Evolutionary conservation across 2,113 vertebrate genomes (phyloP), one percentile per base, ranked within the genome.

Genomic region (Ovis canadensis): DNA sequence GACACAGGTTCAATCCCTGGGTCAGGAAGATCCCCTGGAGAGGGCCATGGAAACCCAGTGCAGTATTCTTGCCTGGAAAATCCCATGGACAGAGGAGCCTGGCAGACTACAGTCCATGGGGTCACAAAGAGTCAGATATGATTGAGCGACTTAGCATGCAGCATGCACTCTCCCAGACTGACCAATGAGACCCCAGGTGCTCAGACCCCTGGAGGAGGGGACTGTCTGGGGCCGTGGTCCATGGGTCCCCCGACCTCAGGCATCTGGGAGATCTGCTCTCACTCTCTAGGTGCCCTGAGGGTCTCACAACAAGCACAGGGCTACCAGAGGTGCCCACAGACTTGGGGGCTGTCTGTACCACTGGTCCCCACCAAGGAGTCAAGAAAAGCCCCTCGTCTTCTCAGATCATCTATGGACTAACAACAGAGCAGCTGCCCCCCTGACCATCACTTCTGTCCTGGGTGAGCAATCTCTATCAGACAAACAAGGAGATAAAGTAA

Each of bases 211-310:
- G 27, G 14, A 84, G 9, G 12, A 40, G 11, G 29, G 17, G 15
- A 13, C 36, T n/a, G 10, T 5, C 4, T 0, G 0, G 31, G 40
- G 43, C 36, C 12, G 7, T 54, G 12, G 13, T 31, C 40, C 33
- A 2, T 17, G 54, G 1, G 3, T 5, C 12, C 36, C 50, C 23
- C 1, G 21, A 77, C 40, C 6, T 31, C 36, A 15, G 13, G 40
- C 33, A 21, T 23, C 15, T 78, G 14, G 25, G 27, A 9, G 27
- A 29, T 50, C 50, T 21, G 31, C 67, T 60, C 13, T 62, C 31
- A 13, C 52, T 45, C 52, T 25, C 88, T 21, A 74, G 54, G 10
- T 36, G 12, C n/a, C 74, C 29, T 11, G 21, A 60, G 25, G 36
- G 27, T 10, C 82, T 48, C 25, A 12, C 55, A 74, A 71, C 17